phyloP scores from a whole-genome alignment of 2,797 vertebrate genomes.

The Pangasius sanitwongsei region DNA sequence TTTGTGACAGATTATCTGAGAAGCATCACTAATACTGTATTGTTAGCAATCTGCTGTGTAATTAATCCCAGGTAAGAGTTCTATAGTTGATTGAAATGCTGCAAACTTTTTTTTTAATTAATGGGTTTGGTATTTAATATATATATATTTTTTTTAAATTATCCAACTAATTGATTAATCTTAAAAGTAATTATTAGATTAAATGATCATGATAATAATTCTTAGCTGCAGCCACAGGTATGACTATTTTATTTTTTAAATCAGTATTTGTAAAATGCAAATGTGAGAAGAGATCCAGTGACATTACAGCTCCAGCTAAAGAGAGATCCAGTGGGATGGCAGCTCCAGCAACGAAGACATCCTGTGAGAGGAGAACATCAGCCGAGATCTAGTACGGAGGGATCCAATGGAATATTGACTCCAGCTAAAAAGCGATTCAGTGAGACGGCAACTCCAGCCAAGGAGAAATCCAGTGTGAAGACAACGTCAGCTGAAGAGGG shows the following conservation, averaged over 20 bases:
- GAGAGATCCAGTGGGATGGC: too few relatives aligned
- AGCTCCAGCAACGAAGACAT: neutral
- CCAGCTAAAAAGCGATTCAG: neutral
- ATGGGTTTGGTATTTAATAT: too few relatives aligned
- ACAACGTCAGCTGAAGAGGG: neutral
- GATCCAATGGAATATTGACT: neutral
- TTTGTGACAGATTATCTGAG: neutral
- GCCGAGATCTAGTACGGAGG: neutral
- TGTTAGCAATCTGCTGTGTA: neutral
- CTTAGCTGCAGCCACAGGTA: neutral
- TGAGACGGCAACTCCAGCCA: neutral
- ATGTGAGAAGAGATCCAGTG: neutral
- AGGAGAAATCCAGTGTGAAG: neutral
- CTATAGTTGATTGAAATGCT: too few relatives aligned
- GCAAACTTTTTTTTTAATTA: too few relatives aligned
- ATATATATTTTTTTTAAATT: too few relatives aligned
- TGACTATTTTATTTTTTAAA: neutral
- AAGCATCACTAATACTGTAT: neutral
- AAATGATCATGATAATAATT: neutral
- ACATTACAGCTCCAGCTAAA: too few relatives aligned
- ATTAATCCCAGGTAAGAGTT: neutral
- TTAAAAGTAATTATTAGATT: neutral
- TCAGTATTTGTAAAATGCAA: neutral
- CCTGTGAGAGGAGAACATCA: neutral
- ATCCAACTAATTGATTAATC: neutral